Evolutionary conservation across 53 echinoderm and acorn worm species (phyloP), one percentile per base, ranked within the genome.

Genomic region (Mesocentrotus franciscanus): DNA sequence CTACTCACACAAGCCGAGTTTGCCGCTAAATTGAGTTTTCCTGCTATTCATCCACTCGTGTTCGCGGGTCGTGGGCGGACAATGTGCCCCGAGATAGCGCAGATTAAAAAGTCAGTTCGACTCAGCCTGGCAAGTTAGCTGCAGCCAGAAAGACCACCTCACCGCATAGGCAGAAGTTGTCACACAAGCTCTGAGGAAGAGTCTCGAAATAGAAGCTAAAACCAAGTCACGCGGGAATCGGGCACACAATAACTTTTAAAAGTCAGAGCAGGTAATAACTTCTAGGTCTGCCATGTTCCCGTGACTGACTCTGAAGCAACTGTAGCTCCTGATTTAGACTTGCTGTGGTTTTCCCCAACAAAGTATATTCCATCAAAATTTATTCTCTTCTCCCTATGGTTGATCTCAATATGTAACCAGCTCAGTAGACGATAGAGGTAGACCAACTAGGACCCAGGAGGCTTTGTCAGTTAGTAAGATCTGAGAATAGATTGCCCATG

Each of bases 1-100:
- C 29, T 26, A 59, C 58, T 93, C 93, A 81, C 93, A 78, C 78
- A n/a, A 55, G 60, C 62, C 81, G 60, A 78, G 93, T 83, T 81
- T 78, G 93, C 59, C 93, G 81, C 81, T 93, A 93, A 93, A 93
- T 93, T 79, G 93, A 93, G 78, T 42, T 93, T 93, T 93, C 93
- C 93, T 93, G 93, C 75, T 22, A 92, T 71, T 92, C 92, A 92
- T 74, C 68, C 75, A 56, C 92, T 74, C 92, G 92, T 92, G 92
- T 71, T 92, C 55, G 4, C 57, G 27, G 92, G 22, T 92, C 92
- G 92, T 92, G 71, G 92, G 92, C 71, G 92, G 74, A 17, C 62
- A 18, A 66, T 58, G 61, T 91, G 91, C 91, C 66, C 9, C 58
- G 27, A 87, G 87, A 56, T 87, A 58, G 58, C 29, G 87, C 29